Percentiles rank a stretch among this genome's conserved stretches.
Conservation (phyloP, 2,888 invertebrate species). For the Hermodice carunculata region DNA sequence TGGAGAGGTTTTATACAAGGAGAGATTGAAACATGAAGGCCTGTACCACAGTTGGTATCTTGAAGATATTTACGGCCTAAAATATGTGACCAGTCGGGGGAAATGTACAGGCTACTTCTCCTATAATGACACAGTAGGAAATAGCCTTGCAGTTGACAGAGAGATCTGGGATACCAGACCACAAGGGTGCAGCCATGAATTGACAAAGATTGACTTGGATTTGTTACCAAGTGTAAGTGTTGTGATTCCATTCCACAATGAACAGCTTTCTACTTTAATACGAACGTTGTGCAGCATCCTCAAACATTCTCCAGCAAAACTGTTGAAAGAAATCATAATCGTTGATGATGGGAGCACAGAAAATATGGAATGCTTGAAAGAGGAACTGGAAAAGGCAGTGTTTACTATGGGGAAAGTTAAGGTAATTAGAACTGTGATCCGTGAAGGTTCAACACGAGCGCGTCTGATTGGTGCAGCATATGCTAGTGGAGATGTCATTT, state of each 20-base stretch:
- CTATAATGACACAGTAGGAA: conserved; percentile 10
- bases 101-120: conserved; percentile 11
- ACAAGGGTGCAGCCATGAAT: background rate
- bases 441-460: conserved; percentile 19
- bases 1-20: background rate
- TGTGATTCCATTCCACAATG: conserved; percentile 28
- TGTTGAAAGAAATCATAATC: conserved; percentile 23
- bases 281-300: conserved; percentile 19
- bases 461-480: conserved; percentile 16
- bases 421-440: conserved; percentile 1
- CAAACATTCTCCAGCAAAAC: background rate
- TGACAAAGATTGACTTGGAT: background rate
- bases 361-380: conserved; percentile 1
- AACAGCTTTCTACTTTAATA: conserved; percentile 21
- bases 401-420: background rate
- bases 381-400: conserved; percentile 7
- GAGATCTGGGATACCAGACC: conserved; percentile 13
- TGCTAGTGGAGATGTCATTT: conserved; percentile 4
- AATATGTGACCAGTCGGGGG: background rate
- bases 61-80: background rate
- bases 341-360: conserved; percentile 20
- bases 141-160: conserved; percentile 5
- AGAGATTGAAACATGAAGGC: background rate
- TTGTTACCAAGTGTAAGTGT: conserved; percentile 15
- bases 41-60: background rate